Evolutionary conservation across 2,113 vertebrate genomes (phyloP).

Genomic region (Tyrannus savana): DNA sequence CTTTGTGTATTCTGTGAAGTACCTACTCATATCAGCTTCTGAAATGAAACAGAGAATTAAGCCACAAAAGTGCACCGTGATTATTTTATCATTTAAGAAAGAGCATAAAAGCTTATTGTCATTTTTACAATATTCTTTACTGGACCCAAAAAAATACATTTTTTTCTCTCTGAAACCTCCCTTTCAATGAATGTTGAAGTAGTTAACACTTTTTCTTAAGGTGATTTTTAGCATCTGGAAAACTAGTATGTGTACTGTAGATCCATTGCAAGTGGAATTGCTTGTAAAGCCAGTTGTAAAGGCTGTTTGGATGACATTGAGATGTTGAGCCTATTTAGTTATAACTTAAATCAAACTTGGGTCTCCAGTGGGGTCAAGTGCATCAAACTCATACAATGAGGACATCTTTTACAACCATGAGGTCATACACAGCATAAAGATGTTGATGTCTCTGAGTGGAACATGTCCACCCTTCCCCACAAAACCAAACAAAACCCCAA

Average conservation of each 20-base stretch:
- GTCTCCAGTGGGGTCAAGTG: neutral
- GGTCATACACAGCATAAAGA: neutral
- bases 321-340: neutral
- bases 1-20: neutral
- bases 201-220: neutral
- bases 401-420: neutral
- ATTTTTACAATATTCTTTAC: neutral
- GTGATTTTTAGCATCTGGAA: neutral
- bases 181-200: neutral
- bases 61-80: neutral
- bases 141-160: neutral
- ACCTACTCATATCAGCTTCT: neutral
- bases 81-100: neutral
- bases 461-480: rapidly evolving
- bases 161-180: neutral
- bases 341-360: neutral
- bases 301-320: neutral
- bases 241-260: neutral
- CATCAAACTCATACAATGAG: neutral
- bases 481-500: rapidly evolving
- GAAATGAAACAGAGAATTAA: neutral
- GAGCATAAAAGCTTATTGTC: neutral
- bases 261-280: neutral
- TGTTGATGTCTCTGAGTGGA: neutral
- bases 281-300: neutral